Percentiles rank a stretch among this genome's conserved stretches.
These are phyloP conservation scores for Chaetogeoica ovagalla DNA, from an alignment of 2,888 invertebrate species.

Conservation along the genomic window DNA sequence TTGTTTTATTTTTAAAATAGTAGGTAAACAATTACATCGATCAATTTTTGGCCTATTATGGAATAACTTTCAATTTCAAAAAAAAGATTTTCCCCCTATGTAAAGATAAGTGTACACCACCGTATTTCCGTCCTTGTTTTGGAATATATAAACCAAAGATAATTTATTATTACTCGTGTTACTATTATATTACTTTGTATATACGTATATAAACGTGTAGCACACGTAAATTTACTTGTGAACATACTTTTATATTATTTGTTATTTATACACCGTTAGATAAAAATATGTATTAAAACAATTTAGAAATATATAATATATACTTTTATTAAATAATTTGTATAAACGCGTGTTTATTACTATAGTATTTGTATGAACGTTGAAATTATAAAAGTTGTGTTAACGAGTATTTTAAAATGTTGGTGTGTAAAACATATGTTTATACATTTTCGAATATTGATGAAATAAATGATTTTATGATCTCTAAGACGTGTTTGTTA, in stretches of 20 bases:
- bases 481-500: constrained; percentile 23
- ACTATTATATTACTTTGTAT: background rate
- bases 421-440: background rate
- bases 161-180: constrained; percentile 36
- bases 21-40: background rate
- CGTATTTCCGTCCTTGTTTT: background rate
- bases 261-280: constrained; percentile 1
- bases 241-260: constrained; percentile 27
- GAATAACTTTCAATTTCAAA: background rate
- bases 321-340: background rate
- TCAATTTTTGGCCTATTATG: background rate
- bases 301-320: background rate
- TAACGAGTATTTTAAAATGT: constrained; percentile 16
- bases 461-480: constrained; percentile 40
- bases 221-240: constrained; percentile 1
- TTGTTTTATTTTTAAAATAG: background rate
- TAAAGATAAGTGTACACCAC: background rate
- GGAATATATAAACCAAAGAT: constrained; percentile 42
- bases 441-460: background rate
- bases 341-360: background rate
- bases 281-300: background rate
- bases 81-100: background rate
- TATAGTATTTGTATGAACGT: constrained; percentile 1
- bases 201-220: constrained; percentile 5
- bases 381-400: background rate